Evolutionary conservation across 2,113 vertebrate species (phyloP), one percentile per base, ranked within the genome.

Genomic region (Alligator sinensis): DNA sequence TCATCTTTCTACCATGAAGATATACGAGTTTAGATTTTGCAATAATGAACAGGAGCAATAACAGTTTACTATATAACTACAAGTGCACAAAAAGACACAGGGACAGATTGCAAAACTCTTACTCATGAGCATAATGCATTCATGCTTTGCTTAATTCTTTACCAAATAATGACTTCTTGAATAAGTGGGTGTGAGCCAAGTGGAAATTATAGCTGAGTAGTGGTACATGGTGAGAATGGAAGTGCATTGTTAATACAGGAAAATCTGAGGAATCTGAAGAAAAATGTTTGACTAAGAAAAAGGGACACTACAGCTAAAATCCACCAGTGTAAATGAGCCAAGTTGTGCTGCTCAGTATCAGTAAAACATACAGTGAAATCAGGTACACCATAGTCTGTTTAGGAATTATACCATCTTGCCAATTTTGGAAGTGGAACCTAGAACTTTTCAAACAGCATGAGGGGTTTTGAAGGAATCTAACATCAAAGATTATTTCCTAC

Each of bases 1-100:
- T 91, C 86, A 61, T 80, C 84, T 89, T 61, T 82, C 82, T 60
- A 61, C 85, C 77, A 59, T 47, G 58, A 93, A 92, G 81, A 96
- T 84, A 10, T 21, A 95, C 1, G 58, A 85, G 91, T 91, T 72
- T 76, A 77, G 55, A 78, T 66, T 30, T 54, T 84, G 30, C 70
- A 84, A 1, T 82, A 92, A 93, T 0, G 13, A 88, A 82, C 28
- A 19, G 30, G 22, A 79, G 80, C 84, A 90, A 78, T 55, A 75
- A 79, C n/a, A 22, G 22, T 57, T 77, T 58, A 13, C 75, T 77
- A 24, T 0, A 4, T 2, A 61, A 27, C 78, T n/a, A 75, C 1
- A 0, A 70, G 28, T 0, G 1, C 19, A 89, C 18, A 63, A 58
- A 54, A 78, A 60, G 60, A 34, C 68, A 84, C 0, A 14, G 8